phyloP scores from a whole-genome alignment of 2,888 invertebrate genomes.

The Beris morrisii region DNA sequence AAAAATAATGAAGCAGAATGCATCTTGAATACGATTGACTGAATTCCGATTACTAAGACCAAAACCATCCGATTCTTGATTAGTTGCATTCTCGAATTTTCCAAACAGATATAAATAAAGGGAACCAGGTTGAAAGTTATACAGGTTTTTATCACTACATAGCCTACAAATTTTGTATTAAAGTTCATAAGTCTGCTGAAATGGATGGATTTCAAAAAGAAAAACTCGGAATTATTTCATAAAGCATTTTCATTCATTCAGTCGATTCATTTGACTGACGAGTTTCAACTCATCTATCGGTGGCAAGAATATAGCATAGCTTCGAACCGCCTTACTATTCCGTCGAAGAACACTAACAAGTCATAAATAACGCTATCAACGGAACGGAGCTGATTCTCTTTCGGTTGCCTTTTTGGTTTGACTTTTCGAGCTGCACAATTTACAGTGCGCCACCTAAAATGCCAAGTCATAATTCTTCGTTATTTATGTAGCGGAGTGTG shows the following conservation, averaged over 20 bases:
- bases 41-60: no score
- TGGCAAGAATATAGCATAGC: not conserved
- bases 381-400: conserved; percentile 29
- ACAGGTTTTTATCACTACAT: no score
- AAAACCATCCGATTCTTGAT: no score
- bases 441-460: conserved; percentile 32
- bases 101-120: no score
- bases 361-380: conserved; percentile 32
- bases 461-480: conserved; percentile 34
- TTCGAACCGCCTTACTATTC: conserved; percentile 9
- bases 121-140: no score
- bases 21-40: no score
- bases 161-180: no score
- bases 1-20: no score
- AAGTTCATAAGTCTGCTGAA: no score
- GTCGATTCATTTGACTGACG: conserved; percentile 19
- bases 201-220: no score
- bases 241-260: conserved; percentile 27
- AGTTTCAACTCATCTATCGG: conserved; percentile 16
- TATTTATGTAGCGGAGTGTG: conserved; percentile 31
- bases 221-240: conserved; percentile 11
- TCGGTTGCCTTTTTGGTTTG: conserved; percentile 30
- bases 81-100: no score
- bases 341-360: conserved; percentile 22
- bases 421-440: conserved; percentile 32